phyloP scores from a whole-genome alignment of 2,797 vertebrate genomes.

The Melanotaenia nigrans region DNA sequence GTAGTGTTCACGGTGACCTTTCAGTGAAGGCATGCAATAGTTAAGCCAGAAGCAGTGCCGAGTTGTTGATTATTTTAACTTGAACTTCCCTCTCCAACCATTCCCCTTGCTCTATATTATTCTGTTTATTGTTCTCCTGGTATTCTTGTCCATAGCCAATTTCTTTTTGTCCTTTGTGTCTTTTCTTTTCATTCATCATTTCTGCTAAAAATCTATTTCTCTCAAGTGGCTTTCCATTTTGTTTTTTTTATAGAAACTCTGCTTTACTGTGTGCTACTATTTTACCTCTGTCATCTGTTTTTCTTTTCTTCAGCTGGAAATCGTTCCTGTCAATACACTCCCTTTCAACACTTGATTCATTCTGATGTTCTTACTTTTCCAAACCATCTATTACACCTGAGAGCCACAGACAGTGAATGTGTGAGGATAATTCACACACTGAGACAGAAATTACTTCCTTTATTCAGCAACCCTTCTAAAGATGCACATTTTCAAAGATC shows the following conservation, averaged over 20 bases:
- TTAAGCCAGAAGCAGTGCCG: constrained; percentile 74
- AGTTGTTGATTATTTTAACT: constrained; percentile 52
- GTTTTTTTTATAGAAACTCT: neutral
- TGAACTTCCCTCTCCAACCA: constrained; percentile 28
- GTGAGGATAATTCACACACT: no score
- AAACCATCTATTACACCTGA: neutral
- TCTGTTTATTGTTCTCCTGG: constrained; percentile 21
- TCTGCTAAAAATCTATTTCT: neutral
- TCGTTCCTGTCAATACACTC: neutral
- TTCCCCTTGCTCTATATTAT: constrained; percentile 35
- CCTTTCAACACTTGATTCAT: neutral
- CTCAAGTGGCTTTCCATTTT: neutral
- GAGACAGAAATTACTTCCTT: no score
- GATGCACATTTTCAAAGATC: no score
- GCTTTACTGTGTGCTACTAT: constrained; percentile 1
- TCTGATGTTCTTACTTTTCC: neutral
- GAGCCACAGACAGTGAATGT: no score
- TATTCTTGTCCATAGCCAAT: constrained; percentile 1
- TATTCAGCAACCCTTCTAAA: no score
- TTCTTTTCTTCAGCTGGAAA: neutral
- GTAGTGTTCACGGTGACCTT: constrained; percentile 77
- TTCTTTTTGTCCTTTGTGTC: constrained; percentile 2
- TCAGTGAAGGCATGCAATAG: constrained; percentile 78
- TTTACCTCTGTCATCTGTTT: neutral
- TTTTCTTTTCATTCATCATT: neutral